Evolutionary conservation across 1,140 invertebrate species (phyloP).

Genomic region (Alviniconcha marisindica): DNA sequence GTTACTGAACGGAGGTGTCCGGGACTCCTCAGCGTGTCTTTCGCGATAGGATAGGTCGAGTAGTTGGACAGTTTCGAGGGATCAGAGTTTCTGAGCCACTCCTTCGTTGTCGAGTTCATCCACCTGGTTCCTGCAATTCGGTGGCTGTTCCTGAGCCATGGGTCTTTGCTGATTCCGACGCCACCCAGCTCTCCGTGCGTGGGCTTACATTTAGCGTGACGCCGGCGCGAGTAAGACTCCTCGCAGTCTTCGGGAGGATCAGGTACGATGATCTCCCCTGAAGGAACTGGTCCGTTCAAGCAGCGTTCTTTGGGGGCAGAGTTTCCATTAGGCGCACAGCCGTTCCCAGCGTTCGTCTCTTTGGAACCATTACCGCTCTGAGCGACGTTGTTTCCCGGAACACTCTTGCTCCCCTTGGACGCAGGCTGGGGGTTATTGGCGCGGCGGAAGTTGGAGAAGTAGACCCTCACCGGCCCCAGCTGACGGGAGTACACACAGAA

Average conservation of each 20-base stretch:
- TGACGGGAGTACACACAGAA: conserved; percentile 9
- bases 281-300: background rate
- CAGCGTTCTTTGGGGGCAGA: background rate
- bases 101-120: background rate
- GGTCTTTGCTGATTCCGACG: too few relatives aligned
- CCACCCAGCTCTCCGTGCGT: background rate
- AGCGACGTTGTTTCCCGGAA: too few relatives aligned
- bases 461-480: conserved; percentile 2
- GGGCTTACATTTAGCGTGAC: background rate
- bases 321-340: too few relatives aligned
- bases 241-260: too few relatives aligned
- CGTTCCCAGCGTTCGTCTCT: background rate
- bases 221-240: too few relatives aligned
- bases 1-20: background rate
- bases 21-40: background rate
- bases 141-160: too few relatives aligned
- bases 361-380: background rate
- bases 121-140: too few relatives aligned
- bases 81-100: background rate
- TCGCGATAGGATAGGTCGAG: background rate
- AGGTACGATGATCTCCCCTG: background rate
- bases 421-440: background rate
- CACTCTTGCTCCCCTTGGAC: too few relatives aligned
- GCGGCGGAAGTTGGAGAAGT: background rate
- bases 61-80: background rate